A percentile compares a stretch with the other conserved stretches of the same genome.
phyloP scores from a whole-genome alignment of 2,888 invertebrate species.

The Leucophora obtusa region DNA sequence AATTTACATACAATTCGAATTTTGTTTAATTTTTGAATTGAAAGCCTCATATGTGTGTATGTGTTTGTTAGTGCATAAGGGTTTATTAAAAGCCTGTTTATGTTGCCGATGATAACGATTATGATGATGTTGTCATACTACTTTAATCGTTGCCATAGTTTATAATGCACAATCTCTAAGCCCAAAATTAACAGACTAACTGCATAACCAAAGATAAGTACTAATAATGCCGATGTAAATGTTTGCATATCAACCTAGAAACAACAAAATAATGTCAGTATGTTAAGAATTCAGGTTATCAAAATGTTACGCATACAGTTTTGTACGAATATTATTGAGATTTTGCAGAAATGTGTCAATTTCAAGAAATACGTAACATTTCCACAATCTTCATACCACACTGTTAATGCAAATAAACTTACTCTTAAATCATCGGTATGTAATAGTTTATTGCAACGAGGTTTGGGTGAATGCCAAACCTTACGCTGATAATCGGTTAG shows the following conservation, averaged over 20 bases:
- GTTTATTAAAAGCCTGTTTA: background rate
- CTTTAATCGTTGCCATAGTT: conserved; percentile 69
- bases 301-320: no score
- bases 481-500: conserved; percentile 81
- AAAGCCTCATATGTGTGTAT: no score
- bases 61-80: no score
- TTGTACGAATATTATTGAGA: no score
- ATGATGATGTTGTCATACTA: conserved; percentile 39
- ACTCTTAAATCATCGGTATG: conserved; percentile 76
- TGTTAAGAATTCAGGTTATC: background rate
- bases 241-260: conserved; percentile 81
- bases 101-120: conserved; percentile 11
- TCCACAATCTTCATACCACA: background rate
- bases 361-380: background rate
- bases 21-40: no score
- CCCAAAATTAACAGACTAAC: conserved; percentile 73
- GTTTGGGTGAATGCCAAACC: conserved; percentile 82
- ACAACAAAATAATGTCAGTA: background rate
- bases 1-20: no score
- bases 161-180: conserved; percentile 72
- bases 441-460: conserved; percentile 80
- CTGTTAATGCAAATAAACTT: conserved; percentile 55
- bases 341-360: background rate
- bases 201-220: conserved; percentile 80
- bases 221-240: conserved; percentile 81